A percentile compares a stretch with the other conserved stretches of the same genome.
Evolutionary conservation across 2,113 vertebrate species (phyloP).

Genomic region (Lagopus muta): DNA sequence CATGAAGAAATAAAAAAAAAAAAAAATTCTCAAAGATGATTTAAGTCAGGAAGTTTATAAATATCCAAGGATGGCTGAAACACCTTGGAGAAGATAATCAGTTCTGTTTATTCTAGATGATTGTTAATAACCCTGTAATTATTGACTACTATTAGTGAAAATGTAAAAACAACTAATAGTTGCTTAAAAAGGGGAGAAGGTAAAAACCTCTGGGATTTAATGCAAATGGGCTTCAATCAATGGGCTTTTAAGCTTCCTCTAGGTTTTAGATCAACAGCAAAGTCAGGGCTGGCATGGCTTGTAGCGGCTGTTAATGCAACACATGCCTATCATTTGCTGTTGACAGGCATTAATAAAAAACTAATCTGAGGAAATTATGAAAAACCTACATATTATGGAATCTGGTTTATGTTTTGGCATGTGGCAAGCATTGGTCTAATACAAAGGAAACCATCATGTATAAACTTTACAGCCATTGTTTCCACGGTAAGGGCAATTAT

Average conservation of each 20-base stretch:
- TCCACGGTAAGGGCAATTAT: conserved; percentile 35
- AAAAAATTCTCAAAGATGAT: background rate
- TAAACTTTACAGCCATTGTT: conserved; percentile 70
- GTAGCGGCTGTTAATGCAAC: conserved; percentile 74
- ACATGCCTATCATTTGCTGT: conserved; percentile 82
- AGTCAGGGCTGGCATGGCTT: conserved; percentile 64
- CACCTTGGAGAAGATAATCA: conserved; percentile 11
- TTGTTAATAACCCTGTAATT: conserved; percentile 23
- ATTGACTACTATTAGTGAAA: background rate
- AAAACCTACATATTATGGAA: conserved; percentile 82
- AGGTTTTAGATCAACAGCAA: conserved; percentile 65
- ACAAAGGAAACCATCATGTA: conserved; percentile 64
- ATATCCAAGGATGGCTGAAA: background rate
- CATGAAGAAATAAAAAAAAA: conserved; percentile 16
- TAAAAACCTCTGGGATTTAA: conserved; percentile 17
- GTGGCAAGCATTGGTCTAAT: conserved; percentile 76
- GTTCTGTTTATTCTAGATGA: conserved; percentile 22
- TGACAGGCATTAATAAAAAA: conserved; percentile 89
- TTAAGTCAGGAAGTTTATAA: conserved; percentile 49
- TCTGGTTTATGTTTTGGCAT: conserved; percentile 85
- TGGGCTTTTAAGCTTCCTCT: conserved; percentile 41
- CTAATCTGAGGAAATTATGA: conserved; percentile 88
- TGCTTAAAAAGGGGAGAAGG: background rate
- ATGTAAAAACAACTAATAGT: conserved; percentile 13
- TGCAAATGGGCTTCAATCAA: conserved; percentile 48